Base-by-base conservation (phyloP, 2,888 invertebrate genomes). In the Merodon equestris region DNA sequence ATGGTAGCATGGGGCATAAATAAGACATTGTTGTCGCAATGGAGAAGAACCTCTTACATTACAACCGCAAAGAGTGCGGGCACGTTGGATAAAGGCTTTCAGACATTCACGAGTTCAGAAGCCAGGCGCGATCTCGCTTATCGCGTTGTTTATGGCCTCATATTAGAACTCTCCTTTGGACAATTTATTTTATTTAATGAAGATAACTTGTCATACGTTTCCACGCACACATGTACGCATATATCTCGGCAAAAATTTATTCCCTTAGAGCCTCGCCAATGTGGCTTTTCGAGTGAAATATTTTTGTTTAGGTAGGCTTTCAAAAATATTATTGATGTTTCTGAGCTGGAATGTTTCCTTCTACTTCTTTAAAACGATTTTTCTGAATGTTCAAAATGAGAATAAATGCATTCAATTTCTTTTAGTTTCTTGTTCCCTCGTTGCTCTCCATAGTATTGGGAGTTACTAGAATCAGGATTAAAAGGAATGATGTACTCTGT, bases 101-200 rank as follows among this genome's bases (percentile, higher is more conserved):
- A 73, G 73, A 54, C 67, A 36, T 27, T 64, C 70, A 34, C 54
- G 58, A 74, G 79, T 74, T 70, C 68, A 60, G 51, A 79, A 79
- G 79, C 79, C 74, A 79, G 67, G 53, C 68, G 72, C 77, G 50
- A 72, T 67, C 73, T 68, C 77, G 74, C 68, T 79, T 74, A 79
- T 74, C 64, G 68, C 64, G 70, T 74, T 70, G 79, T 74, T 79
- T 79, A 79, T 79, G 74, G 50, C 58, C 74, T 74, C 64, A 66
- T 74, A 79, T 79, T 79, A 79, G 79, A 74, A 79, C 64, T 64
- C 74, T 79, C 79, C 79, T 70, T 64, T 74, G 79, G 79, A 74
- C 79, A 79, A 79, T 79, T 74, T 79, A 79, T 79, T 79, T 79
- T 58, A 70, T 79, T 79, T 79, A 79, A 79, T 74, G 79, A 79